Conservation (phyloP, 2,888 invertebrate species). For the Epinotia bilunana region DNA sequence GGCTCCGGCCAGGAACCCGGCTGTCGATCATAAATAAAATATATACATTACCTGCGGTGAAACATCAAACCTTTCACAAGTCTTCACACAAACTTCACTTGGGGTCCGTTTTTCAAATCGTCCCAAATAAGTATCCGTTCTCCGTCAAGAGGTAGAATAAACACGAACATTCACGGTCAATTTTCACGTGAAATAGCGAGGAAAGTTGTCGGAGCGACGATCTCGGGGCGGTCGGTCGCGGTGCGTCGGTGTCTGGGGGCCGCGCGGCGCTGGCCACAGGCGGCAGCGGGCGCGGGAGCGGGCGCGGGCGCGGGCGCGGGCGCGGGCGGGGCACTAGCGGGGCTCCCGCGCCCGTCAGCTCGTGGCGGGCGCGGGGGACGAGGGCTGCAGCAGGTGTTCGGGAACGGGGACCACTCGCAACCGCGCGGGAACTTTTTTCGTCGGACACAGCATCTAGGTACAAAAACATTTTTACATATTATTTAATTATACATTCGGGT, state of each 20-base stretch:
- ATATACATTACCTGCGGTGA: conserved; percentile 12
- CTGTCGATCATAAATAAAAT: conserved; percentile 27
- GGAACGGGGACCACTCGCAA: conserved; percentile 91
- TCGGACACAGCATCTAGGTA: conserved; percentile 73
- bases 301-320: neutral
- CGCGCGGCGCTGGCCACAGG: neutral
- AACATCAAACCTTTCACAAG: neutral
- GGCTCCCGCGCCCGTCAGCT: neutral
- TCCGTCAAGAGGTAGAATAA: no score
- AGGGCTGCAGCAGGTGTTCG: conserved; percentile 86
- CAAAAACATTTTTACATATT: no score
- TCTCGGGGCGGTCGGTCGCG: no score
- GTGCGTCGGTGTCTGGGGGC: no score
- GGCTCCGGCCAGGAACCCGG: neutral
- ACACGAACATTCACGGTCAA: no score
- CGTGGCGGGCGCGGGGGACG: conserved; percentile 49
- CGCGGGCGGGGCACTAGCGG: no score
- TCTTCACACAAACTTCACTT: neutral
- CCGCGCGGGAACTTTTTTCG: conserved; percentile 92
- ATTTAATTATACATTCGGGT: no score
- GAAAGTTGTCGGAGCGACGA: no score
- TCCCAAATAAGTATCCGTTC: no score
- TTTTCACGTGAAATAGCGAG: no score
- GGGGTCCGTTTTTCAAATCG: neutral
- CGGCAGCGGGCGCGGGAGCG: no score